phyloP scores from a whole-genome alignment of 2,888 invertebrate genomes.

The Belgica antarctica region DNA sequence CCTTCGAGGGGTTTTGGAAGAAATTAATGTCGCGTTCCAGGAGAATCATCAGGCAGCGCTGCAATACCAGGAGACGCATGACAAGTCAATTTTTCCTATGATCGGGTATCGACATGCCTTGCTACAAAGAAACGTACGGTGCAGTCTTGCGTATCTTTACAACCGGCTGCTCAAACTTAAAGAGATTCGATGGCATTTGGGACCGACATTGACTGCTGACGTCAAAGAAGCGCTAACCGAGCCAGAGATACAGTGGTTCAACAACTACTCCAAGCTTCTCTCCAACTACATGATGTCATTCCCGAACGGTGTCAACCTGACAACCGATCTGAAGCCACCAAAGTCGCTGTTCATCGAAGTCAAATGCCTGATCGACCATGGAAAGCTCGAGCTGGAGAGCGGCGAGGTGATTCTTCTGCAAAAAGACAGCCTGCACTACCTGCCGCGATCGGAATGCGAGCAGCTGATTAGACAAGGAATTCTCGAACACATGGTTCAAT shows the following conservation, averaged over 20 bases:
- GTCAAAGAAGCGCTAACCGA: constrained; percentile 75
- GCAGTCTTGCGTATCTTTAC: constrained; percentile 78
- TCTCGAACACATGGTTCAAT: constrained; percentile 65
- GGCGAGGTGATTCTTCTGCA: constrained; percentile 86
- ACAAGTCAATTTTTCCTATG: constrained; percentile 66
- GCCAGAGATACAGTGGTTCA: constrained; percentile 84
- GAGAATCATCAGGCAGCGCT: constrained; percentile 79
- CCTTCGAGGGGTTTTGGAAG: constrained; percentile 78
- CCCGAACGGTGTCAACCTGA: constrained; percentile 82
- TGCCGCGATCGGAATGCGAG: constrained; percentile 86
- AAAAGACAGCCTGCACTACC: constrained; percentile 86
- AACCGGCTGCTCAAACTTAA: constrained; percentile 77
- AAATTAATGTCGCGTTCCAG: constrained; percentile 79
- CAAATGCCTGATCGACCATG: constrained; percentile 84
- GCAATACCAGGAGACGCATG: constrained; percentile 58
- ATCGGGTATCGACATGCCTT: constrained; percentile 82
- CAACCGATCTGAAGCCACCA: constrained; percentile 84
- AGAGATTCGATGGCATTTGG: constrained; percentile 93
- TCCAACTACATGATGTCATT: constrained; percentile 88
- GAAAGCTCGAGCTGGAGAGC: constrained; percentile 89
- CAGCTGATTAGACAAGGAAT: constrained; percentile 86
- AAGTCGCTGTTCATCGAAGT: constrained; percentile 92
- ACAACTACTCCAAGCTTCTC: constrained; percentile 79
- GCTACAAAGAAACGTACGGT: constrained; percentile 84
- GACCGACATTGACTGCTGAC: constrained; percentile 84